Evolutionary conservation across 2,113 vertebrate species (phyloP), one percentile per base, ranked within the genome.

Genomic region (Ammodytes dubius): DNA sequence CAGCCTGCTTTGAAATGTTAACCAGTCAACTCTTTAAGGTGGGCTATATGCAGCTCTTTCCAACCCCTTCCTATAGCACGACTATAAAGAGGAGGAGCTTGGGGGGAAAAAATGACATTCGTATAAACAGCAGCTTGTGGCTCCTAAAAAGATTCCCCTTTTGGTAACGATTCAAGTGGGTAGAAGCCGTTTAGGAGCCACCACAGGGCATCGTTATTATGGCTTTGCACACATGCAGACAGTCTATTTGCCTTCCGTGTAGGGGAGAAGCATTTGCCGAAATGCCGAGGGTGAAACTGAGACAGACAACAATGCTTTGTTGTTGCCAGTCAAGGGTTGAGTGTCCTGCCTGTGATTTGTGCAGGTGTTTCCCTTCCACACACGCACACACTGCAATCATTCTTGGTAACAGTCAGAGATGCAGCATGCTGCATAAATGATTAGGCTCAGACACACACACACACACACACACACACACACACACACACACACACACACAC

Each of bases 1-100:
- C 45, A 42, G 70, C 13, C 5, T 13, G 46, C 83, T 87, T 89
- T 87, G 86, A 90, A 90, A 85, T 63, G 77, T 74, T 81, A 91
- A 86, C 79, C 15, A 61, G 74, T 69, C 17, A 77, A 70, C 45
- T 14, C 67, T 77, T 27, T 27, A 54, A 75, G 63, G 75, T 50
- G 10, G 66, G 39, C 37, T 54, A 46, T 54, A 46, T n/a, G 19
- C 35, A 7, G 72, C 46, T 54, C 73, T 78, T 66, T 65, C 46
- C n/a, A 58, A n/a, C 56, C 27, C 27, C 27, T 57, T 66, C 76
- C 60, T 0, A 78, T 35, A 84, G 76, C 7, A 49, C 66, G 57
- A 13, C 47, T 5, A 17, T 19, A 65, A 84, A 84, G 17, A 53
- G n/a, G 57, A 69, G 56, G 65, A 65, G n/a, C 66, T 45, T 42